Evolutionary conservation across 37 sponge, comb jelly and placozoan genomes (phyloP).

Genomic region (Geodia barretti): DNA sequence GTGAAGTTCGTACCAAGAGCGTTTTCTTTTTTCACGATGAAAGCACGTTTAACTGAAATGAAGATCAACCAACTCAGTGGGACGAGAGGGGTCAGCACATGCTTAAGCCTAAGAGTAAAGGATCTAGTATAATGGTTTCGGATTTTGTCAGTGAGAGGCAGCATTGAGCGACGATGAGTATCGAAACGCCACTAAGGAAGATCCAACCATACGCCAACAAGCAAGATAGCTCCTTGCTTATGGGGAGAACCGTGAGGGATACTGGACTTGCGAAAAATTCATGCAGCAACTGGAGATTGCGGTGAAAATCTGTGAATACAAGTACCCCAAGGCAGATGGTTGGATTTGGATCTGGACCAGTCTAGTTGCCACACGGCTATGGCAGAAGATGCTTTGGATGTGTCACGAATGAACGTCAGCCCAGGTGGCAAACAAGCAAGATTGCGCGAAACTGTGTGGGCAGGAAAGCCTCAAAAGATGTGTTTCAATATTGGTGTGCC

Average conservation of each 20-base stretch:
- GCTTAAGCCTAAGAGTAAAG: constrained; percentile 14
- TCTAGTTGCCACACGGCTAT: constrained; percentile 49
- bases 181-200: background rate
- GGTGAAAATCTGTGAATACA: constrained; percentile 36
- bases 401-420: constrained; percentile 14
- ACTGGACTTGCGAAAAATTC: constrained; percentile 49
- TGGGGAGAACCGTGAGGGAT: constrained; percentile 22
- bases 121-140: constrained; percentile 22
- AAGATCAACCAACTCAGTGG: background rate
- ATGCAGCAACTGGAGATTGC: constrained; percentile 35
- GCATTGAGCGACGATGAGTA: background rate
- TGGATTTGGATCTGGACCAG: constrained; percentile 47
- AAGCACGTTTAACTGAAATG: constrained; percentile 2
- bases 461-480: constrained; percentile 3
- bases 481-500: constrained; percentile 20
- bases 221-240: constrained; percentile 5
- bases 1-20: background rate
- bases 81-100: background rate
- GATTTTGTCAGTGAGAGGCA: background rate
- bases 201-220: constrained; percentile 1
- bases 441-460: constrained; percentile 28
- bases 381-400: constrained; percentile 46
- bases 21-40: constrained; percentile 14
- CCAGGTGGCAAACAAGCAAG: constrained; percentile 37
- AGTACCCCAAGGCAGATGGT: constrained; percentile 60